phyloP scores from a whole-genome alignment of 2,797 vertebrate genomes.

The Manis javanica region DNA sequence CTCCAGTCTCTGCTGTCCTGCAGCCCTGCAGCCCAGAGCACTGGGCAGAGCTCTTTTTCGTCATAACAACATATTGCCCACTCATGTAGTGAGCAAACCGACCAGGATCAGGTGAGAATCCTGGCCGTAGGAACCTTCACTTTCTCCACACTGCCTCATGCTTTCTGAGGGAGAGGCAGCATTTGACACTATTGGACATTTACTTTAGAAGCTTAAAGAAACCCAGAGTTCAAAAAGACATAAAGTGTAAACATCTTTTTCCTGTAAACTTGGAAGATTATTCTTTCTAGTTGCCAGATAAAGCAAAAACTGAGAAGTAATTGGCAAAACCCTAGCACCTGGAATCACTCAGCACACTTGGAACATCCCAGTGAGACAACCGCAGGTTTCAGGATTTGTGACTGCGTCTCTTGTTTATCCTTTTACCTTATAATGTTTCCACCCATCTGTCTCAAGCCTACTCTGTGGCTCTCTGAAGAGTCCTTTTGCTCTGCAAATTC shows the following conservation, averaged over 20 bases:
- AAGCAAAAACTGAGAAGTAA: constrained; percentile 21
- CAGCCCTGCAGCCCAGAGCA: too few species aligned
- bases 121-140: too few species aligned
- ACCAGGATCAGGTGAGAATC: too few species aligned
- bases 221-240: not conserved
- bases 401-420: not conserved
- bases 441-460: not conserved
- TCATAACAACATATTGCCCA: too few species aligned
- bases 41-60: too few species aligned
- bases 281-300: not conserved
- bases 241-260: not conserved
- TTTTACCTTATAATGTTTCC: not conserved
- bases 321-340: not conserved
- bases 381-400: not conserved
- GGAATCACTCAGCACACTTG: not conserved
- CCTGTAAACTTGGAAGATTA: not conserved
- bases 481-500: not conserved
- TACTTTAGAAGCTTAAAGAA: not conserved
- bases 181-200: not conserved
- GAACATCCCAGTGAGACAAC: not conserved
- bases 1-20: too few species aligned
- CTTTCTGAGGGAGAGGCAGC: not conserved
- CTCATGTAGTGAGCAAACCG: too few species aligned
- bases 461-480: not conserved
- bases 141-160: not conserved